Conservation (phyloP, 2,888 invertebrate species). For the Clitarchus hookeri region DNA sequence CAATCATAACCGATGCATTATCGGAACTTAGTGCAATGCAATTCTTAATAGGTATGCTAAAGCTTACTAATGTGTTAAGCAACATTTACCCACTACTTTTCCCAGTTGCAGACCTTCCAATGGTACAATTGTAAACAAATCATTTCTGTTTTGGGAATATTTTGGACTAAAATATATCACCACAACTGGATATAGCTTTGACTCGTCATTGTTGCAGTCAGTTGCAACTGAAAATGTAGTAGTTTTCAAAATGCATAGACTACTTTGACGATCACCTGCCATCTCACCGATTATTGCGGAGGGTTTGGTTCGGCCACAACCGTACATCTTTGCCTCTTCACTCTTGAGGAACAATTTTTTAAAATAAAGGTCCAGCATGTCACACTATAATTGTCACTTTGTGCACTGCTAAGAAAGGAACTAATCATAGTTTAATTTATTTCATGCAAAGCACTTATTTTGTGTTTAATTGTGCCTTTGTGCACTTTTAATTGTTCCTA, state of each 20-base stretch:
- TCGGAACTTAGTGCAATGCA: too few species aligned
- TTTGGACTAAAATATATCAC: too few species aligned
- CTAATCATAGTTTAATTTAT: not conserved
- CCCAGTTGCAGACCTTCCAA: too few species aligned
- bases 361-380: not conserved
- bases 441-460: not conserved
- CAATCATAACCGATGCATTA: too few species aligned
- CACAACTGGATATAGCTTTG: too few species aligned
- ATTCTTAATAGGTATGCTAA: too few species aligned
- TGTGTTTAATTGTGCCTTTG: not conserved
- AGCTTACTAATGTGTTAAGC: not conserved
- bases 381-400: not conserved
- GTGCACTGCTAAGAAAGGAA: not conserved
- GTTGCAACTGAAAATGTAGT: too few species aligned
- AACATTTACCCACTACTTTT: too few species aligned
- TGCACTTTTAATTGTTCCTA: not conserved
- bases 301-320: not conserved
- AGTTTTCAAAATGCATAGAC: too few species aligned
- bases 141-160: too few species aligned
- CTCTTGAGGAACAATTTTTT: not conserved
- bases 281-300: not conserved
- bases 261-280: not conserved
- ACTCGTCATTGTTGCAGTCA: too few species aligned
- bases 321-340: not conserved
- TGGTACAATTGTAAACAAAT: too few species aligned